Evolutionary conservation across 2,888 invertebrate species (phyloP), one percentile per base, ranked within the genome.

Genomic region (Meiosimyza platycephala): DNA sequence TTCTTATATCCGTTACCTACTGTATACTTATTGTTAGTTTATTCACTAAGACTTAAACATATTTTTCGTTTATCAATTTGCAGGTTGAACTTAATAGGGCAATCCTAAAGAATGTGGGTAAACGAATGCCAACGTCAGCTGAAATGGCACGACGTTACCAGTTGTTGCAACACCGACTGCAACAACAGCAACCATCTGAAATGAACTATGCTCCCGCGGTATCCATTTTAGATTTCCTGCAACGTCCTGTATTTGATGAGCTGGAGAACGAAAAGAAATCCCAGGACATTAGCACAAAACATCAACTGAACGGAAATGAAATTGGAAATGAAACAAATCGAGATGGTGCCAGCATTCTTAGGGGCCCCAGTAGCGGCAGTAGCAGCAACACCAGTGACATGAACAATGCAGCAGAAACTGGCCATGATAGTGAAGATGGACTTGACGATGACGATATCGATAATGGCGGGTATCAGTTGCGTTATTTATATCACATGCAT

Each of bases 41-140:
- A 40, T 40, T 40, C 6, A 40, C 40, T 6, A 40, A 40, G 40
- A 65, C 11, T 65, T 74, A 50, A 72, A 62, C 33, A 33, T 71
- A 67, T 64, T 55, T 51, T 68, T 59, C 70, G 28, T 15, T 63
- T 74, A 52, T 18, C 33, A n/a, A 16, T 16, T 22, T 40, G 71
- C 78, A 91, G 88, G 90, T 91, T 73, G 91, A 91, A 81, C 91
- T 92, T 79, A 95, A 95, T 88, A 89, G 94, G 73, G 90, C 92
- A 77, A 90, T 94, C 83, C 88, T 95, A 80, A 91, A 93, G 83
- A 91, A 90, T 77, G 91, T 95, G 78, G 95, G 95, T 80, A 95
- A 95, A 86, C 91, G 95, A 85, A 79, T 80, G 67, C 76, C 74
- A 68, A 75, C 67, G 74, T 80, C 55, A 12, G 12, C 64, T 33